A percentile compares a stretch with the other conserved stretches of the same genome.
Conservation (phyloP, 1,140 invertebrate genomes). For the Aphis craccivora region DNA sequence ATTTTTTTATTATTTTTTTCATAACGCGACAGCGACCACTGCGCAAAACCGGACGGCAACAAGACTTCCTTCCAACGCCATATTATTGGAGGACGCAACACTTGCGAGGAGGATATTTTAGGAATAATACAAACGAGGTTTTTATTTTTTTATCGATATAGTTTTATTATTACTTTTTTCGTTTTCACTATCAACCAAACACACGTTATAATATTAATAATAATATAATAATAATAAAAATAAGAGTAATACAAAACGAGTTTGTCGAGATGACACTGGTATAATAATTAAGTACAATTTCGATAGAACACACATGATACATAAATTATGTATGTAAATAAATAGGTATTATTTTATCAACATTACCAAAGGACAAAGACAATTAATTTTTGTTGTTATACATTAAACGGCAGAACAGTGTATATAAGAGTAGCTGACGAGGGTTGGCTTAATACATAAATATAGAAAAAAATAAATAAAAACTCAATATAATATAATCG, state of each 20-base stretch:
- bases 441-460: conserved; percentile 26
- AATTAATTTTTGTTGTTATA: conserved; percentile 5
- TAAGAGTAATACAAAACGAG: conserved; percentile 42
- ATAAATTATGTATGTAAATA: neutral
- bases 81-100: no score
- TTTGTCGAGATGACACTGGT: conserved; percentile 1
- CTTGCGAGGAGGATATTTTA: neutral
- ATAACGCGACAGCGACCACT: neutral
- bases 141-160: conserved; percentile 12
- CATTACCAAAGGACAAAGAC: neutral
- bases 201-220: conserved; percentile 57
- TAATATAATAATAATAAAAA: conserved; percentile 58
- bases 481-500: conserved; percentile 17
- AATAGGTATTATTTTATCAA: neutral
- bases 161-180: conserved; percentile 48
- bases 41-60: no score
- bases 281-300: conserved; percentile 44
- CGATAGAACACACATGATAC: conserved; percentile 1
- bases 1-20: neutral
- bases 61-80: neutral
- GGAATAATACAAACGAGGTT: neutral
- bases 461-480: conserved; percentile 52
- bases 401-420: neutral
- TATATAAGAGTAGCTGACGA: neutral
- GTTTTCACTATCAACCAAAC: conserved; percentile 53